Percentiles rank a stretch among this genome's conserved stretches.
Conservation (phyloP, 2,888 invertebrate genomes). For the Aricia artaxerxes region DNA sequence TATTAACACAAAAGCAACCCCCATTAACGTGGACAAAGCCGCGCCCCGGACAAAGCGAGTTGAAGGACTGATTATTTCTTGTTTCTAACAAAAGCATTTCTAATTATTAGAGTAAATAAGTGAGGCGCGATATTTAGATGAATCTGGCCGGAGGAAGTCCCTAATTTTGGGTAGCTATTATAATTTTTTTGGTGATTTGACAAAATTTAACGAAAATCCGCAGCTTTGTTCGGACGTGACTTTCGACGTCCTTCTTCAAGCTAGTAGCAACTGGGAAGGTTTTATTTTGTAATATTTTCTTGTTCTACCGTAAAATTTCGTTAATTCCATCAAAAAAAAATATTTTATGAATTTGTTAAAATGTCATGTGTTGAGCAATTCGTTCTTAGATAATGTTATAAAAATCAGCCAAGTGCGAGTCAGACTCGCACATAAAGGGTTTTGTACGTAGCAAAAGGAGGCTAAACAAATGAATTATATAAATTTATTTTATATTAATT, state of each 20-base stretch:
- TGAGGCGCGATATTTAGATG: slow-evolving; percentile 40
- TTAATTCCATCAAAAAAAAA: too few relatives aligned
- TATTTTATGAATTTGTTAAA: too few relatives aligned
- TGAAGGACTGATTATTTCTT: slow-evolving; percentile 61
- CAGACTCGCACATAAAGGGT: too few relatives aligned
- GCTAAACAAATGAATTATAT: too few relatives aligned
- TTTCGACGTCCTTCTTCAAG: background rate
- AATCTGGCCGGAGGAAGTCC: slow-evolving; percentile 35
- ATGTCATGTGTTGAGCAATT: too few relatives aligned
- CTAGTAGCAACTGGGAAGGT: background rate
- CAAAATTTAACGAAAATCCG: background rate
- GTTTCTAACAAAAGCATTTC: slow-evolving; percentile 58
- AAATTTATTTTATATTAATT: too few relatives aligned
- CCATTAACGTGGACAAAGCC: slow-evolving; percentile 50
- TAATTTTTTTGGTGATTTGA: slow-evolving; percentile 16
- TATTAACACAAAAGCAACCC: slow-evolving; percentile 56
- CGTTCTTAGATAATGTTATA: too few relatives aligned
- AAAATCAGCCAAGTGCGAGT: too few relatives aligned
- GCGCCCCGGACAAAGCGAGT: slow-evolving; percentile 57
- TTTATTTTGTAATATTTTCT: background rate
- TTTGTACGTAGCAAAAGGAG: too few relatives aligned
- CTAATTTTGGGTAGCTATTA: slow-evolving; percentile 23
- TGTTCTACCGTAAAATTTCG: background rate
- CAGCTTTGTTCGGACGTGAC: background rate
- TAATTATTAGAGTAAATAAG: slow-evolving; percentile 48